phyloP scores from a whole-genome alignment of 2,113 vertebrate genomes.

The Brachirus orientalis region DNA sequence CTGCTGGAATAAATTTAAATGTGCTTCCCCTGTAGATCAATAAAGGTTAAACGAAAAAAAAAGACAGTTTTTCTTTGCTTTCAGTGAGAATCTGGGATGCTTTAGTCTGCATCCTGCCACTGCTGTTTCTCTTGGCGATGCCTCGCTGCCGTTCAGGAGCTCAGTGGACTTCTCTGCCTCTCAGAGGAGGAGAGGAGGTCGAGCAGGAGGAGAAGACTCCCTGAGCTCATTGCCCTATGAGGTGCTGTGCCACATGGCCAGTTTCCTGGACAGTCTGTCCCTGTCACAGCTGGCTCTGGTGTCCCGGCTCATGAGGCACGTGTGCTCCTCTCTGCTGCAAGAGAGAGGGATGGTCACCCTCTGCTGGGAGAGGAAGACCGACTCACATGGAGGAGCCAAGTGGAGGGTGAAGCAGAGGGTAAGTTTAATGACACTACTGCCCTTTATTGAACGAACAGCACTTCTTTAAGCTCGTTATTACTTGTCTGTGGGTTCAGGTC shows the following conservation, averaged over 20 bases:
- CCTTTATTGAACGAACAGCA: too few relatives aligned
- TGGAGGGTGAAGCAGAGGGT: constrained; percentile 90
- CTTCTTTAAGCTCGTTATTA: too few relatives aligned
- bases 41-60: too few relatives aligned
- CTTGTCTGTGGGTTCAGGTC: constrained; percentile 70
- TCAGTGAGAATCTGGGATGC: constrained; percentile 85
- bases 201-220: constrained; percentile 66
- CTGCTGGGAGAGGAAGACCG: constrained; percentile 88
- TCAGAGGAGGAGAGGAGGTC: constrained; percentile 26
- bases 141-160: constrained; percentile 34
- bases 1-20: too few relatives aligned
- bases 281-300: constrained; percentile 93
- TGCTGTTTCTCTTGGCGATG: constrained; percentile 61
- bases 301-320: constrained; percentile 89
- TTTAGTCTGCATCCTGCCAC: constrained; percentile 88
- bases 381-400: constrained; percentile 83
- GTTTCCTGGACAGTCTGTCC: constrained; percentile 93
- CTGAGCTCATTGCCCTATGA: constrained; percentile 91
- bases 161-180: constrained; percentile 6
- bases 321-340: constrained; percentile 90
- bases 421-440: too few relatives aligned
- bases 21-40: too few relatives aligned
- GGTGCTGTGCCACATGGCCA: constrained; percentile 90
- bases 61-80: constrained; percentile 1
- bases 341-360: constrained; percentile 94